Conservation (phyloP, 2,113 vertebrate species). For the Antechinus flavipes region DNA sequence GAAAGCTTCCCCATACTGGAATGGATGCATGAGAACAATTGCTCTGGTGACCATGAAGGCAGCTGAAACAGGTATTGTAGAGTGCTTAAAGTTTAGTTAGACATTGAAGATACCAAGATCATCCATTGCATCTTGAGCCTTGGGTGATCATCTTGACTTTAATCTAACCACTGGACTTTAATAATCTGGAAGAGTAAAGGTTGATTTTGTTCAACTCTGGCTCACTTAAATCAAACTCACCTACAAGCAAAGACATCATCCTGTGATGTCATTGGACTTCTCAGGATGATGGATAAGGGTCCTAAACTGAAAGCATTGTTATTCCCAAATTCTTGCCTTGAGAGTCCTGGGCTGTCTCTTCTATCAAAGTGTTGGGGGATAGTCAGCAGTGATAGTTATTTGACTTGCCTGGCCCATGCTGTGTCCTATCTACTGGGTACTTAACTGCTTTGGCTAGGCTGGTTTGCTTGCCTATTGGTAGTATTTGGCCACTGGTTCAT, state of each 20-base stretch:
- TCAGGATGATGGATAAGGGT: neutral
- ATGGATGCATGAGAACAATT: neutral
- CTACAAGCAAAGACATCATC: neutral
- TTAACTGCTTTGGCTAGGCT: neutral
- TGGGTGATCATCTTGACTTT: neutral
- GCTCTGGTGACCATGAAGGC: neutral
- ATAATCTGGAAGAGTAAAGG: neutral
- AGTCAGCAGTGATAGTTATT: neutral
- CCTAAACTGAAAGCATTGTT: neutral
- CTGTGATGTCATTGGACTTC: neutral
- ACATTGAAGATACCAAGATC: neutral
- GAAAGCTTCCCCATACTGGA: neutral
- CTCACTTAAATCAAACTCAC: neutral
- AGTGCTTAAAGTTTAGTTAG: neutral
- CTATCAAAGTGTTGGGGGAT: neutral
- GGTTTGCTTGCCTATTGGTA: neutral
- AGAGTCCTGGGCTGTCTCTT: neutral
- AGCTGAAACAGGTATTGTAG: neutral
- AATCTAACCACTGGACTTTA: neutral
- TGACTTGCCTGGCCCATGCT: neutral
- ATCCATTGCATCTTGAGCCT: neutral
- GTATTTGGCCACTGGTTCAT: neutral
- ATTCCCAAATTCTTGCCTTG: neutral
- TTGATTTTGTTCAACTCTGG: neutral
- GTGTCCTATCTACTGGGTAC: neutral